These are phyloP conservation scores for Epicauta chinensis DNA, from an alignment of 1,140 invertebrate species.

Conservation along the genomic window DNA sequence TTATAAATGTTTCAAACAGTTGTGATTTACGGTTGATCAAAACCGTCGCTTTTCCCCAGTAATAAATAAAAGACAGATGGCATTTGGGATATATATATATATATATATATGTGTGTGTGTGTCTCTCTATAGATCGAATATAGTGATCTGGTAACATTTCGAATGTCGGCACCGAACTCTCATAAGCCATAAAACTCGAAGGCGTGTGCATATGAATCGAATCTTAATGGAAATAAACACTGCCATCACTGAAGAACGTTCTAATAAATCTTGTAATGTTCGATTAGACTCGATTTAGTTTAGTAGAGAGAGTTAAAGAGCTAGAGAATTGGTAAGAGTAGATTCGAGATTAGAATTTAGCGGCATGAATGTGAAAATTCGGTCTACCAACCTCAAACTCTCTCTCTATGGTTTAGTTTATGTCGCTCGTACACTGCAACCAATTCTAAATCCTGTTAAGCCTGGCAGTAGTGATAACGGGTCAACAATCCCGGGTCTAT, in stretches of 20 bases:
- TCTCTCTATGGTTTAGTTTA: constrained; percentile 26
- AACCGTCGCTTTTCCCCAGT: neutral
- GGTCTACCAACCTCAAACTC: constrained; percentile 21
- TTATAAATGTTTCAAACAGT: too few relatives aligned
- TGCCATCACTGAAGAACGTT: neutral
- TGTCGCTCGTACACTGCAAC: constrained; percentile 12
- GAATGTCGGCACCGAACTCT: too few relatives aligned
- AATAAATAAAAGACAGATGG: constrained; percentile 13
- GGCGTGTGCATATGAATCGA: neutral
- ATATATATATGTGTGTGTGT: too few relatives aligned
- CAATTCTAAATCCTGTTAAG: constrained; percentile 27
- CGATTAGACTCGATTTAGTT: too few relatives aligned
- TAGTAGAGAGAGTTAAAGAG: too few relatives aligned
- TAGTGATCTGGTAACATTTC: too few relatives aligned
- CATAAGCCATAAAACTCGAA: too few relatives aligned
- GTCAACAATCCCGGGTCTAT: constrained; percentile 28
- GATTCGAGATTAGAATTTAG: constrained; percentile 12
- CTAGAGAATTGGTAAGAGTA: constrained; percentile 19
- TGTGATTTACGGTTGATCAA: too few relatives aligned
- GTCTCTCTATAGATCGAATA: too few relatives aligned
- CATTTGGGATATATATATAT: neutral
- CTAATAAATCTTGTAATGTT: too few relatives aligned
- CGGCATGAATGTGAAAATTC: constrained; percentile 25
- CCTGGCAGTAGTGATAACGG: constrained; percentile 28
- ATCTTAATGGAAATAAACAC: constrained; percentile 14